phyloP scores from a whole-genome alignment of 2,797 vertebrate species.

The Sebastes minor region DNA sequence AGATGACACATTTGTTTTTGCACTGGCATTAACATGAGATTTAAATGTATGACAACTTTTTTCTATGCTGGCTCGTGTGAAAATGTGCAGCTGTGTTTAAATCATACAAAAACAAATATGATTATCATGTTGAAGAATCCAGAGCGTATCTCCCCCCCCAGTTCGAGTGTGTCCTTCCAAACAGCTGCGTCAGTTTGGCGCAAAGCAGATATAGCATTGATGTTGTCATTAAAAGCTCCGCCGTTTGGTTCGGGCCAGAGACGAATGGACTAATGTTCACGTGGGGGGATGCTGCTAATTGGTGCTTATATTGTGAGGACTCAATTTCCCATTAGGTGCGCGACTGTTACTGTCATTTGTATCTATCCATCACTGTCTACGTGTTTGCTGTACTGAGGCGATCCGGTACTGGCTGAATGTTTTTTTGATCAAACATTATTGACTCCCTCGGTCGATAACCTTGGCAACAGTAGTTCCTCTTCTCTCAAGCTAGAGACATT shows the following conservation, averaged over 20 bases:
- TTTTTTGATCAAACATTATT: conserved; percentile 85
- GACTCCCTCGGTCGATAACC: conserved; percentile 80
- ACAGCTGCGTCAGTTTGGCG: conserved; percentile 45
- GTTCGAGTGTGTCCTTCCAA: conserved; percentile 11
- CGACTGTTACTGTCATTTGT: conserved; percentile 52
- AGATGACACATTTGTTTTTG: conserved; percentile 13
- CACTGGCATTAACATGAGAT: not conserved
- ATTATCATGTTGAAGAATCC: conserved; percentile 5
- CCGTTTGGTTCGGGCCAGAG: conserved; percentile 37
- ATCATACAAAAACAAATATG: conserved; percentile 17
- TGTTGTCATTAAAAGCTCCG: conserved; percentile 60
- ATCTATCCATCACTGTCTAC: conserved; percentile 61
- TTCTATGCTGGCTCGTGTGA: not conserved
- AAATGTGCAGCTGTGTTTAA: conserved; percentile 22
- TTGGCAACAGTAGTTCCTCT: conserved; percentile 81
- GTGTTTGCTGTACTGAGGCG: conserved; percentile 51
- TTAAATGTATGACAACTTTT: conserved; percentile 37
- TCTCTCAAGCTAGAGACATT: conserved; percentile 58
- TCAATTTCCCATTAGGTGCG: conserved; percentile 58
- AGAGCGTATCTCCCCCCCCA: not conserved
- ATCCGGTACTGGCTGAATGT: conserved; percentile 74
- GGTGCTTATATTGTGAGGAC: conserved; percentile 59
- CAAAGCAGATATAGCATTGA: conserved; percentile 48
- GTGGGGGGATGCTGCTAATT: conserved; percentile 62
- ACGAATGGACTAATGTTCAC: conserved; percentile 52